Base-by-base conservation (phyloP, 30 jellyfish, hydroid and myxozoan species). In the Hydractinia symbiolongicarpus region DNA sequence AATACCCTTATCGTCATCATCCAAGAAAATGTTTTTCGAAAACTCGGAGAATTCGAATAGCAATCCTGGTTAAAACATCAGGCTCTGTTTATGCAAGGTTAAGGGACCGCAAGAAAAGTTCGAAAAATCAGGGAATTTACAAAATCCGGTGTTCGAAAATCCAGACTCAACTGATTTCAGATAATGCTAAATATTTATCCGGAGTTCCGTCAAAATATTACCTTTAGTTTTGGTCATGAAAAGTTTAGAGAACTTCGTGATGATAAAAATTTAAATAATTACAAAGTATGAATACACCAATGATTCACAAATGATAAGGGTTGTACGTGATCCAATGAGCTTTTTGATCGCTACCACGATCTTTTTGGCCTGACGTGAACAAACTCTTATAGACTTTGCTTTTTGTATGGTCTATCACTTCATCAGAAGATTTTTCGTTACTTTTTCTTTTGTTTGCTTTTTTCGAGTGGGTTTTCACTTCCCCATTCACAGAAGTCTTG, bases 261-360 rank as follows among this genome's bases (percentile, higher is more conserved):
- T 30, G 44, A 30, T 30, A 30, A 30, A 30, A 30, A 30, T 30
- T 30, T 0, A 30, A 30, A 30, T 30, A 30, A 0, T 30, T 2
- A 30, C 44, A 30, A 30, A 30, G 44, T 30, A 30, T 30, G 44
- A 30, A 30, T 30, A 30, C 44, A 30, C 44, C 44, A 30, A 30
- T 30, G 44, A 30, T 64, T 81, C 75, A 88, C 89, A 94, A 81
- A 89, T 89, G 97, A 56, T 94, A 94, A 17, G 99, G 97, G 79
- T 88, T 88, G 54, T 88, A 88, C 2, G 99, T 88, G 56, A 94
- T 93, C 99, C 99, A 94, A 69, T 94, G 79, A 1, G 99, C 75
- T n/a, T 81, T 73, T 79, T 88, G 83, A 72, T 84, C 68, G 6
- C 66, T 85, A 5, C 91, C 78, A 44, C 95, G 70, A 11, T 79